Base-by-base conservation (phyloP, 2,113 vertebrate genomes). In the Neogale vison region DNA sequence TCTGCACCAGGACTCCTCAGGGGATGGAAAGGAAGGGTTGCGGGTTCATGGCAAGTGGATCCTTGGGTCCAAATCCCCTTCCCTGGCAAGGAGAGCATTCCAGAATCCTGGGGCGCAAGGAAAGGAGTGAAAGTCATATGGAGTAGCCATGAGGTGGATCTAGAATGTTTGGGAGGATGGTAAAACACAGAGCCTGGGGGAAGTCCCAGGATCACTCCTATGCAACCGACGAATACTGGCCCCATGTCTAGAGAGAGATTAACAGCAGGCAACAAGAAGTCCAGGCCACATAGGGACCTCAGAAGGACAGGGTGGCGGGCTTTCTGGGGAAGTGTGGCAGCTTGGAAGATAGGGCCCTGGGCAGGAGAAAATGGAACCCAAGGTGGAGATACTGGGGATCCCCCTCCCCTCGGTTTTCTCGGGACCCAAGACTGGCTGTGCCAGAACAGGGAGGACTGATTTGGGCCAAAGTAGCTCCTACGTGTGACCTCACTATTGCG, bases 351-450 rank as follows among this genome's bases (percentile, higher is more conserved):
- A 34, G 15, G 20, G 26, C 63, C n/a, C 17, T 9, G 18, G 4
- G 17, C 36, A 74, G 72, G n/a, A 85, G 55, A 45, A 88, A 88
- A 29, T 8, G 3, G 31, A 89, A 3, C 11, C 23, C 45, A 12
- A 29, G 20, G 11, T n/a, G 36, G 34, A 85, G 10, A 65, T 6
- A 0, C 10, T 1, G 7, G 13, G 11, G 3, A 3, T 69, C 1
- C 42, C 13, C 50, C 34, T 65, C 42, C 21, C 29, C 9, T 50
- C 1, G 0, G 24, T 20, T 5, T 63, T 29, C 50, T 42, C 1
- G 1, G 39, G 50, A 1, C 45, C 83, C 34, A 29, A 1, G 0
- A 45, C 21, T 29, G 39, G 12, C 50, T 65, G 45, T 34, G 50
- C 59, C 20, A 21, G n/a, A 50, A 57, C 1, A 26, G n/a, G 39